Base-by-base conservation (phyloP, 2,888 invertebrate species). In the Hyppa rectilinea region DNA sequence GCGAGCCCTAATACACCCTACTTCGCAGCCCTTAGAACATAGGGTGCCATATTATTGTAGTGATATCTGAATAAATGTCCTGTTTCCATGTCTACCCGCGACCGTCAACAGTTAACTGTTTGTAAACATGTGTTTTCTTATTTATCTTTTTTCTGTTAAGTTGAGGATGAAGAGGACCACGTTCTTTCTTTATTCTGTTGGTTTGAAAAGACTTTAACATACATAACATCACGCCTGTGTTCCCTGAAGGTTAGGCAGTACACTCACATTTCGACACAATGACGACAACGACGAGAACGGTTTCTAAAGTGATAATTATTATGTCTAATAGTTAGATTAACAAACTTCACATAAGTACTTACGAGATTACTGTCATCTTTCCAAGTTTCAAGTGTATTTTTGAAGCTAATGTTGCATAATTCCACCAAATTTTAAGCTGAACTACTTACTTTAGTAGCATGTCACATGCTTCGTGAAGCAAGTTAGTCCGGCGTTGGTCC, bases 21-120 rank as follows among this genome's bases (percentile, higher is more conserved):
- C 69, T 78, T 72, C 64, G 75, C 50, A 82, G 72, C 80, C 71
- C 75, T 71, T 56, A 49, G 60, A 47, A 58, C 55, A 82, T 66
- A 74, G 73, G 60, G 50, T 40, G 58, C 47, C 10, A 65, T 81
- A 62, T 67, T 71, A 66, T 81, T 78, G 65, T 80, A 81, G 80
- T 84, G 75, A 86, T 87, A 87, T 72, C 76, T 80, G 83, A 86
- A 84, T 85, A 77, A 85, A 85, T 61, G 80, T 63, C 20, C 29
- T 34, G 65, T 80, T 82, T 78, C 79, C 82, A 68, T 81, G 79
- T 78, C 79, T 73, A 78, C 78, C 34, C 10, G 71, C 2, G 1
- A 10, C 38, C 49, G 50, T 43, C 53, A 59, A 81, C 81, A 62
- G 20, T 52, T 76, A 56, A 75, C 52, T 29, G 58, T 12, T 29